Evolutionary conservation across 2,888 invertebrate genomes (phyloP), one percentile per base, ranked within the genome.

Genomic region (Drosophila testacea): DNA sequence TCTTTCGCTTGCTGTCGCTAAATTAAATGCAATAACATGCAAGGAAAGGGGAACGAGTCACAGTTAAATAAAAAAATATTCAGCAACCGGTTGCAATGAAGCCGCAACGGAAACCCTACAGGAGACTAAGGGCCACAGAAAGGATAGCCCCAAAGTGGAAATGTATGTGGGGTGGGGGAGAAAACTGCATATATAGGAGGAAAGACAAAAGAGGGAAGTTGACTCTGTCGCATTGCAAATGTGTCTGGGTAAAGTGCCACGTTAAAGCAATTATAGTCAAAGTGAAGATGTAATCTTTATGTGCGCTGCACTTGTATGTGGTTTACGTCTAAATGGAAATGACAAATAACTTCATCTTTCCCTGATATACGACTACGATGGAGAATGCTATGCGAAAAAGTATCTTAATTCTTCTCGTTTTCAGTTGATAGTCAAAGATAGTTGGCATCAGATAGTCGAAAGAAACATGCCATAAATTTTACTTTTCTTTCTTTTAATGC

Each of bases 21-120:
- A 88, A 85, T 86, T 81, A 88, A 87, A 84, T 85, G 87, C 81
- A 88, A 87, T 81, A 88, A 84, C 79, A 83, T 62, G 69, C 75
- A 55, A 61, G 52, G 34, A n/a, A 22, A 22, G 51, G 28, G 22
- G n/a, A 9, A 9, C 5, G 39, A 7, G 32, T 27, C 57, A 64
- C 32, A 55, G 61, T 28, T 7, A 65, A 68, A 73, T 63, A 79
- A 72, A 79, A 22, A 22, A 70, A 77, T 77, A 77, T 77, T 65
- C 73, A 77, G 13, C 73, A 69, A 69, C 68, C 73, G 55, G 38
- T 73, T 63, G 73, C 73, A 73, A 61, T 60, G 56, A 36, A 63
- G 72, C 56, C 73, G 87, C 84, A 83, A 65, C 87, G 87, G 87
- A 83, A 79, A 64, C 73, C 56, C 73, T 62, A 44, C 67, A 65